Percentiles rank a stretch among this genome's conserved stretches.
Conservation (phyloP, 2,113 vertebrate genomes). For the Herpetotheres cachinnans region DNA sequence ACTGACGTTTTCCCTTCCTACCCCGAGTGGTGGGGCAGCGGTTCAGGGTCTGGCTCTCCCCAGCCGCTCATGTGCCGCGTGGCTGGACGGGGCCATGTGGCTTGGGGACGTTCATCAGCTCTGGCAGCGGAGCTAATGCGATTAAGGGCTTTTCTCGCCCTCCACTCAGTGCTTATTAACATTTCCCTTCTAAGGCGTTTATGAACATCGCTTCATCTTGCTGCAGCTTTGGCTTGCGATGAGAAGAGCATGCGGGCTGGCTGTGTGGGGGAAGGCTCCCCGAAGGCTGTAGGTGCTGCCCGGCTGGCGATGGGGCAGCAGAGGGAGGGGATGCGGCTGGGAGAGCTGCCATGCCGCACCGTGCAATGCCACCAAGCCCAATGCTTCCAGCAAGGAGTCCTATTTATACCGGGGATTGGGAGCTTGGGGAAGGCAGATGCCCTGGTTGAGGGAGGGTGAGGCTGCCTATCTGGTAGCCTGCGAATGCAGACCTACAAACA, state of each 20-base stretch:
- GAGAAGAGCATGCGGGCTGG: rapidly evolving
- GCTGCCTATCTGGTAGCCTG: neutral
- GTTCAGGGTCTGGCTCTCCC: rapidly evolving
- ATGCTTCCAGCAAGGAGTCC: neutral
- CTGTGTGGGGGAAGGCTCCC: neutral
- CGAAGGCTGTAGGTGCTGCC: rapidly evolving
- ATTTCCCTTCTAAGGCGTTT: neutral
- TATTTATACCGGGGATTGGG: neutral
- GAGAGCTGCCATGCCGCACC: neutral
- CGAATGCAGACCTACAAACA: neutral
- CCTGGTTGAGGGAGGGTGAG: neutral
- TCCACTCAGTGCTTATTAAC: neutral
- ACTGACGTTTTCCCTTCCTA: rapidly evolving
- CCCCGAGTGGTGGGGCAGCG: rapidly evolving
- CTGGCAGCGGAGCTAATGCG: neutral
- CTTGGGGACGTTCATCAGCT: neutral
- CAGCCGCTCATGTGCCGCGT: rapidly evolving
- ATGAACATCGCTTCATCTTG: neutral
- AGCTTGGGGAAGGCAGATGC: neutral
- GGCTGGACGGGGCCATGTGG: neutral
- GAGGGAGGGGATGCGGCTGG: neutral
- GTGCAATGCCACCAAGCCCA: neutral
- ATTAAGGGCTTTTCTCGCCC: conserved; percentile 11
- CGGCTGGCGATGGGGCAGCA: rapidly evolving
- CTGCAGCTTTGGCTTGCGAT: neutral